Conservation (phyloP, 2,797 vertebrate species). For the Gymnoscopelus braueri region DNA sequence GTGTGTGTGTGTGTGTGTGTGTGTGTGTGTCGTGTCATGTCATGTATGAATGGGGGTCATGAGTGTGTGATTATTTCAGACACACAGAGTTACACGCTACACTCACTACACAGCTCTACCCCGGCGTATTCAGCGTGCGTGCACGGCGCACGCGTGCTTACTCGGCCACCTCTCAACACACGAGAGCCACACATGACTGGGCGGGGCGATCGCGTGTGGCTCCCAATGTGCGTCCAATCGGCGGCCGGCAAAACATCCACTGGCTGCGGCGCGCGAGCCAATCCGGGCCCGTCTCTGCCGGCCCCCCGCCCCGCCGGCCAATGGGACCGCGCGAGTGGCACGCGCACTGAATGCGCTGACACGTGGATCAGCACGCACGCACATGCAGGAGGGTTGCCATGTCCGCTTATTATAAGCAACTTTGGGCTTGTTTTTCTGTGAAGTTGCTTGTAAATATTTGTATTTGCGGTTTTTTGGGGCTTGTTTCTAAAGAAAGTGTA, state of each 20-base stretch:
- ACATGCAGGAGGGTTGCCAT: too few relatives aligned
- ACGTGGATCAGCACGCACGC: slow-evolving; percentile 70
- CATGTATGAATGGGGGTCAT: too few relatives aligned
- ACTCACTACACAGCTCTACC: too few relatives aligned
- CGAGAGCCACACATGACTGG: slow-evolving; percentile 74
- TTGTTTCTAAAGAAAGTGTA: too few relatives aligned
- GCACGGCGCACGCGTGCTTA: slow-evolving; percentile 59
- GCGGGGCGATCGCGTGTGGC: slow-evolving; percentile 50
- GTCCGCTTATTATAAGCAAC: too few relatives aligned
- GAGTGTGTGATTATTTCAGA: too few relatives aligned
- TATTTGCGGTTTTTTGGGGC: too few relatives aligned
- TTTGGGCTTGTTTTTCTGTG: too few relatives aligned
- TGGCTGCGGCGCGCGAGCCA: slow-evolving; percentile 68
- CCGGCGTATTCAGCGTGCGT: neutral
- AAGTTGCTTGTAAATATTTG: too few relatives aligned
- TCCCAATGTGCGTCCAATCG: slow-evolving; percentile 62
- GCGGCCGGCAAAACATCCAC: slow-evolving; percentile 55
- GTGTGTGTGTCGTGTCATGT: too few relatives aligned
- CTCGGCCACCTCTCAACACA: slow-evolving; percentile 49
- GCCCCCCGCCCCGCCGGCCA: slow-evolving; percentile 47
- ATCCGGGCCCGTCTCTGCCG: slow-evolving; percentile 24
- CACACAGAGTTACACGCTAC: too few relatives aligned
- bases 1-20: too few relatives aligned
- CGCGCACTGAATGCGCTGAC: slow-evolving; percentile 71
- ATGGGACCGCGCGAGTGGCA: slow-evolving; percentile 57